Percentiles rank a stretch among this genome's conserved stretches.
Conservation (phyloP, 2,797 vertebrate species). For the Gymnothorax reevesii region DNA sequence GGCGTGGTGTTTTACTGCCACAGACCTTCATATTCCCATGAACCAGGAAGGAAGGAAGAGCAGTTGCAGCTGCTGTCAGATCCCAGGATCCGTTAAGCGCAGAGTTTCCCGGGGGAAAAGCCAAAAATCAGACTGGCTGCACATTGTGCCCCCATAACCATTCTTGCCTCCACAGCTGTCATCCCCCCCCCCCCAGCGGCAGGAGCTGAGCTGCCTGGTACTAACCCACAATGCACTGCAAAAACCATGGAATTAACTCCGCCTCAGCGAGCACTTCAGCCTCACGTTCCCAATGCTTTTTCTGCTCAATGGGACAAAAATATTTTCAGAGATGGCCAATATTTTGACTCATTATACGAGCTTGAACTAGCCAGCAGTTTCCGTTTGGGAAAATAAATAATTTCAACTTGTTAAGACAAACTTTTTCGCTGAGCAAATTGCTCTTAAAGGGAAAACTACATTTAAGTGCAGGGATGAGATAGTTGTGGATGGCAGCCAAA, state of each 20-base stretch:
- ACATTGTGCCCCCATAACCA: conserved; percentile 28
- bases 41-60: not conserved
- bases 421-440: too few species aligned
- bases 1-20: not conserved
- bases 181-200: conserved; percentile 23
- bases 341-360: too few species aligned
- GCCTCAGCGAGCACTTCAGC: too few species aligned
- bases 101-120: conserved; percentile 60
- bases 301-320: too few species aligned
- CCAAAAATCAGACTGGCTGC: conserved; percentile 56
- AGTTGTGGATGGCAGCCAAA: too few species aligned
- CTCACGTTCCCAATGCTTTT: too few species aligned
- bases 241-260: not conserved
- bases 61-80: conserved; percentile 65
- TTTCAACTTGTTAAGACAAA: too few species aligned
- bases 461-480: too few species aligned
- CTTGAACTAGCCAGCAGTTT: too few species aligned
- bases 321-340: too few species aligned
- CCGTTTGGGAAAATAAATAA: too few species aligned
- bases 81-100: conserved; percentile 48
- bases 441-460: too few species aligned
- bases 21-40: conserved; percentile 17
- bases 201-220: conserved; percentile 52
- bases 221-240: not conserved
- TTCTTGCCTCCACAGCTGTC: conserved; percentile 67